phyloP scores from a whole-genome alignment of 2,113 vertebrate genomes.

The Toxotes jaculatrix region DNA sequence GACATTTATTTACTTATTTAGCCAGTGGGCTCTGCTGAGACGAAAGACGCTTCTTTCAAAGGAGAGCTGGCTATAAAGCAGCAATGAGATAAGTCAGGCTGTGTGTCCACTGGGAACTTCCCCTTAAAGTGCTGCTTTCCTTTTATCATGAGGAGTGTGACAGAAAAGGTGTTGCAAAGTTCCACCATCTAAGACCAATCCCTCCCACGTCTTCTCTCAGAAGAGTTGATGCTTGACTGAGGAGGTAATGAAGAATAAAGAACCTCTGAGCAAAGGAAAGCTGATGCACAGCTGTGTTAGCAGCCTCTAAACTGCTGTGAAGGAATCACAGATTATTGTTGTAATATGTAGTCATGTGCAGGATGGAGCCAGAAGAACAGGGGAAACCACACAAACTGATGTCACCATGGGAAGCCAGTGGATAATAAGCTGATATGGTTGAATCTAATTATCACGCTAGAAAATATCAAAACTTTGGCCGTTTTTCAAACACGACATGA shows the following conservation, averaged over 20 bases:
- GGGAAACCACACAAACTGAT: too few relatives aligned
- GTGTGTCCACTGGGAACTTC: slow-evolving; percentile 42
- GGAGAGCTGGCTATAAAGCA: slow-evolving; percentile 34
- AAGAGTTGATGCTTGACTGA: slow-evolving; percentile 17
- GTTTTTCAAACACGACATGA: too few relatives aligned
- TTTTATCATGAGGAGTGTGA: slow-evolving; percentile 45
- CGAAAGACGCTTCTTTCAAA: slow-evolving; percentile 49
- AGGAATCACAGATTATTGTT: not conserved
- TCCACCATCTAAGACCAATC: slow-evolving; percentile 17
- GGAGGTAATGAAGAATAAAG: slow-evolving; percentile 51
- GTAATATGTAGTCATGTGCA: not conserved
- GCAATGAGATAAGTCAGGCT: slow-evolving; percentile 41
- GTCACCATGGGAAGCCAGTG: too few relatives aligned
- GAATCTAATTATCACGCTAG: too few relatives aligned
- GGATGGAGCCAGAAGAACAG: too few relatives aligned
- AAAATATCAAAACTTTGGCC: too few relatives aligned
- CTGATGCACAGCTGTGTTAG: not conserved
- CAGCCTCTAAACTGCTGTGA: not conserved
- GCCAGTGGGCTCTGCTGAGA: slow-evolving; percentile 38
- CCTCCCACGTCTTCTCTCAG: slow-evolving; percentile 29
- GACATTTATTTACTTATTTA: slow-evolving; percentile 62
- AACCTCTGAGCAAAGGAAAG: not conserved
- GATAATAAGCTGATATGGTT: too few relatives aligned
- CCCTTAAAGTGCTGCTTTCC: slow-evolving; percentile 30
- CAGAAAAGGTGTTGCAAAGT: slow-evolving; percentile 23